These are phyloP conservation scores for Seira ritae DNA, from an alignment of 2,888 invertebrate genomes.

Conservation along the genomic window DNA sequence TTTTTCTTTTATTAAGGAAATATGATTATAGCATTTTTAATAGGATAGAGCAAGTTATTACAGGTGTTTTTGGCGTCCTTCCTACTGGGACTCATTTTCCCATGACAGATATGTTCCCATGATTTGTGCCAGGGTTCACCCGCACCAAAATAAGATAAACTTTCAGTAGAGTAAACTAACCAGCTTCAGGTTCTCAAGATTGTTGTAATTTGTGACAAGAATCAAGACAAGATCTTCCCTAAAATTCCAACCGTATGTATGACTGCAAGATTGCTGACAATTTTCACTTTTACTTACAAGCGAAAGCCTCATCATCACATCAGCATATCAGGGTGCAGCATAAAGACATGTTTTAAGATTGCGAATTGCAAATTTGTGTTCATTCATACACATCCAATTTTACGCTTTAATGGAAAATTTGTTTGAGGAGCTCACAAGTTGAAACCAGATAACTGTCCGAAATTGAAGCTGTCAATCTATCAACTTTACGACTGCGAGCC, in stretches of 20 bases:
- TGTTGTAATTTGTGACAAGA: constrained; percentile 6
- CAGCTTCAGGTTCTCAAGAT: background rate
- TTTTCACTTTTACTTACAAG: no score
- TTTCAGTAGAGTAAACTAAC: no score
- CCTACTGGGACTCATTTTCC: background rate
- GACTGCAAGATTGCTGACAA: no score
- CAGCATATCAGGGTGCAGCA: no score
- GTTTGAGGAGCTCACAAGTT: constrained; percentile 15
- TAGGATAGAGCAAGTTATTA: background rate
- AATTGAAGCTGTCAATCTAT: constrained; percentile 32
- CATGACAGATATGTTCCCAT: background rate
- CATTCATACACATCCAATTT: constrained; percentile 50
- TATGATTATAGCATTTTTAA: background rate
- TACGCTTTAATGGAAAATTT: constrained; percentile 40
- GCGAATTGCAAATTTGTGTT: constrained; percentile 4
- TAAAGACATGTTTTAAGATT: no score
- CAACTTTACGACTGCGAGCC: background rate
- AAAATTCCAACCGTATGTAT: no score
- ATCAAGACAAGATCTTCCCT: background rate
- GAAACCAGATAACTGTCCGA: constrained; percentile 18
- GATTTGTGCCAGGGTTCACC: no score
- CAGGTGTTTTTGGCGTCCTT: background rate
- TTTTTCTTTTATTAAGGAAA: background rate
- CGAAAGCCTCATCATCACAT: no score
- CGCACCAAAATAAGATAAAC: no score